Evolutionary conservation across 2,797 vertebrate species (phyloP), one percentile per base, ranked within the genome.

Genomic region (Macrochelys suwanniensis): DNA sequence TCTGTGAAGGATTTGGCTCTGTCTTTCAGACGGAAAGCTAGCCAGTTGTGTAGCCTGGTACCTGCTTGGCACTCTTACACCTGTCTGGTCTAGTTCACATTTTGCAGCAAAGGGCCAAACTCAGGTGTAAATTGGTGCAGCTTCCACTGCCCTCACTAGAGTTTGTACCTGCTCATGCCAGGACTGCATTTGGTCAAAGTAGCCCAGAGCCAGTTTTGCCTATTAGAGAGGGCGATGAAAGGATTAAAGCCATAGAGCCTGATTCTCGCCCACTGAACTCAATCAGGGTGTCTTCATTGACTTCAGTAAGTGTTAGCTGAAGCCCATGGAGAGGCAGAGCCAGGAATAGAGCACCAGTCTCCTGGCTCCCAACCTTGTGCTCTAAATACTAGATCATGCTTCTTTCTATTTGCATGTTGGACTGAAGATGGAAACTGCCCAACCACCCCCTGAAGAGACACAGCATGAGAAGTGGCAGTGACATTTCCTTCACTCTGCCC

Each of bases 41-140:
- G 11, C 79, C 16, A 59, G 21, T 81, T 85, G 80, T 54, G n/a
- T 37, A 42, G 56, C 83, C 50, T 56, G 61, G 61, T 80, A 54
- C 28, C 37, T 80, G n/a, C 61, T 88, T 11, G 42, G 85, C 93
- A 45, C 13, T 4, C 23, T 7, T 93, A 82, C 80, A 49, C 25
- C 4, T 78, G 91, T 94, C 51, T 80, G 17, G 78, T 88, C 81
- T 65, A 65, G 81, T 96, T 88, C 87, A 89, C 53, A 91, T 45
- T 71, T 77, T 88, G 59, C 82, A 89, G 81, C 23, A n/a, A 51
- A 89, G 50, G 77, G 93, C 79, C 80, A 90, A 54, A 47, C 74
- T 51, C 4, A 28, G 82, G 76, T 82, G 56, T 80, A 77, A 85
- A 71, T 1, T 42, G 77, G 80, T 81, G 26, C 50, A 87, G 47